Percentiles rank a stretch among this genome's conserved stretches.
Conservation (phyloP, 2,888 invertebrate genomes). For the Drosophila engyochracea region DNA sequence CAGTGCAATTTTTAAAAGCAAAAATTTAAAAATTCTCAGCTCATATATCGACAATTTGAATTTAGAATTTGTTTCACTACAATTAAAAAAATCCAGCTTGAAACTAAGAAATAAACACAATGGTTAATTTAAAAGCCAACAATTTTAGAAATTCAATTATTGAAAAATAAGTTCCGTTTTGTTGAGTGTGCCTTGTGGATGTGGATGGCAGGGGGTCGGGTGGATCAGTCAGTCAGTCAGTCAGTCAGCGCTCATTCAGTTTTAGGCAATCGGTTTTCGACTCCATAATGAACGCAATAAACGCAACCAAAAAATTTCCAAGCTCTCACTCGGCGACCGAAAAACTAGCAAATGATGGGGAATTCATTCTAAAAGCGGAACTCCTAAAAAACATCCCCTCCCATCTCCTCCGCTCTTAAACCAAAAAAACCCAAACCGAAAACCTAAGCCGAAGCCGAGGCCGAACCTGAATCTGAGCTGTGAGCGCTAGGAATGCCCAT, state of each 20-base stretch:
- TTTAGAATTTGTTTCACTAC: neutral
- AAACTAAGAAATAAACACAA: neutral
- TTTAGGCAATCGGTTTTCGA: conserved; percentile 60
- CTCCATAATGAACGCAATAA: conserved; percentile 77
- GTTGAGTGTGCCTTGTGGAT: neutral
- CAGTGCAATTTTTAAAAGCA: neutral
- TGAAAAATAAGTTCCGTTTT: neutral
- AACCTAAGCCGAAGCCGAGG: neutral
- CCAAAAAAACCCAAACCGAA: conserved; percentile 6
- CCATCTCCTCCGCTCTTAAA: neutral
- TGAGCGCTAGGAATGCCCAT: conserved; percentile 16
- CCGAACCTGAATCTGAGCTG: conserved; percentile 2
- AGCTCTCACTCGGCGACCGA: conserved; percentile 58
- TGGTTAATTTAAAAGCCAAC: neutral
- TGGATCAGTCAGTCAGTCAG: neutral
- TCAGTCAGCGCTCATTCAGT: conserved; percentile 42
- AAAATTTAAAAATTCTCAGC: neutral
- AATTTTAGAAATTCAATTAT: neutral
- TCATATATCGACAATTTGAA: neutral
- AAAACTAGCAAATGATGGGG: conserved; percentile 25
- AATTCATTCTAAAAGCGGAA: conserved; percentile 9
- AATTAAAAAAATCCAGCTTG: neutral
- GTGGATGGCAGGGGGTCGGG: neutral
- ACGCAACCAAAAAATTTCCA: conserved; percentile 77
- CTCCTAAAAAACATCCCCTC: conserved; percentile 4